Conservation (phyloP, 2,888 invertebrate genomes). For the Netelia inedita region DNA sequence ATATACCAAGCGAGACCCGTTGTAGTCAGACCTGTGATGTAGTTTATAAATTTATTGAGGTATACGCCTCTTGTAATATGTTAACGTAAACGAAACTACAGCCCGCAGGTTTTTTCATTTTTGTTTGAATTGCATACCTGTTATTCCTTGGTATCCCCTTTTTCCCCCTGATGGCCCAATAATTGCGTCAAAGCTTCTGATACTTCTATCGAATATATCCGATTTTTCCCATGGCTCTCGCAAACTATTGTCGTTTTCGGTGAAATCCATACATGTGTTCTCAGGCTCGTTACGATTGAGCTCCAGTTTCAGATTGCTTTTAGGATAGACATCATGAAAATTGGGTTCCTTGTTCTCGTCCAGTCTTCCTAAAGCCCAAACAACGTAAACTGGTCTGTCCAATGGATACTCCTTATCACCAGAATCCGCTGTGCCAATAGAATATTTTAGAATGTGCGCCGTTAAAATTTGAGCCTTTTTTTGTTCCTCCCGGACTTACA, state of each 20-base stretch:
- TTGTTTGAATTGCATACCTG: conserved; percentile 84
- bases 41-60: background rate
- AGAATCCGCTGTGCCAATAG: conserved; percentile 88
- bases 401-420: conserved; percentile 91
- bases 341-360: conserved; percentile 92
- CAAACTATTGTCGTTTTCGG: conserved; percentile 81
- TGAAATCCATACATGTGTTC: conserved; percentile 92
- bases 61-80: background rate
- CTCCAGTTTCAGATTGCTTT: conserved; percentile 89
- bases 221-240: conserved; percentile 86
- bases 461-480: background rate
- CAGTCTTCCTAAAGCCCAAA: conserved; percentile 95
- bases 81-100: too few relatives aligned
- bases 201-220: conserved; percentile 86
- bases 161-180: conserved; percentile 94
- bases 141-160: conserved; percentile 91
- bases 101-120: background rate
- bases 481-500: conserved; percentile 86
- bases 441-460: background rate
- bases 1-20: conserved; percentile 96
- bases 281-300: conserved; percentile 89
- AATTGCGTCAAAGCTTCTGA: conserved; percentile 92
- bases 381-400: conserved; percentile 88
- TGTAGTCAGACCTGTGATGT: conserved; percentile 88
- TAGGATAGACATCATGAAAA: conserved; percentile 93